These are phyloP conservation scores for Marmota flaviventris DNA, from an alignment of 2,113 vertebrate genomes.

Conservation along the genomic window DNA sequence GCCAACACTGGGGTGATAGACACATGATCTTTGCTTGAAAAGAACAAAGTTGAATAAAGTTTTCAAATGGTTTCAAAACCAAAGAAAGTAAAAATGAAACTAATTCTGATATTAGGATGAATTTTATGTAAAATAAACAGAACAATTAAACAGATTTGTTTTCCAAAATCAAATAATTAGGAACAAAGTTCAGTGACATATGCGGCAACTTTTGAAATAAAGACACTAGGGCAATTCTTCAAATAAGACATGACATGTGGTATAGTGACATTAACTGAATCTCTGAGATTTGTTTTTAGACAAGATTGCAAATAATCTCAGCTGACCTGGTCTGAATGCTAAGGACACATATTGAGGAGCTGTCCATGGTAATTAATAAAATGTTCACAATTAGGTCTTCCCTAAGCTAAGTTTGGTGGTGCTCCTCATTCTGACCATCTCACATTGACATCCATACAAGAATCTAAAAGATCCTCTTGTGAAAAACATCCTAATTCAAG, in stretches of 20 bases:
- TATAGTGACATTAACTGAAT: neutral
- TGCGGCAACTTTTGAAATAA: conserved; percentile 12
- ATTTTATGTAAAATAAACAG: conserved; percentile 30
- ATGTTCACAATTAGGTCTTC: neutral
- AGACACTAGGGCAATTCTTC: neutral
- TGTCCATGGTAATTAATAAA: neutral
- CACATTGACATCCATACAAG: neutral
- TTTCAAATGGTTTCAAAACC: neutral
- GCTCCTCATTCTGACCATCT: neutral
- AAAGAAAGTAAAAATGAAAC: neutral
- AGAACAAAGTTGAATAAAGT: neutral
- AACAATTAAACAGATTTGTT: neutral
- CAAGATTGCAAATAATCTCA: neutral
- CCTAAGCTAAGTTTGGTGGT: neutral
- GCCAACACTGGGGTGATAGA: neutral
- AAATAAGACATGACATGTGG: neutral
- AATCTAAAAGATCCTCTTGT: neutral
- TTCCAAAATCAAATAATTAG: neutral
- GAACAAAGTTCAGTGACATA: neutral
- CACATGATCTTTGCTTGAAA: neutral
- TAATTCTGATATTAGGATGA: neutral
- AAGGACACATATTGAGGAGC: neutral
- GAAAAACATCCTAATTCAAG: conserved; percentile 7
- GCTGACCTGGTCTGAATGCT: neutral
- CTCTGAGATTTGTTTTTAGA: neutral